A percentile compares a stretch with the other conserved stretches of the same genome.
Conservation (phyloP, 2,113 vertebrate species). For the Platichthys stellatus region DNA sequence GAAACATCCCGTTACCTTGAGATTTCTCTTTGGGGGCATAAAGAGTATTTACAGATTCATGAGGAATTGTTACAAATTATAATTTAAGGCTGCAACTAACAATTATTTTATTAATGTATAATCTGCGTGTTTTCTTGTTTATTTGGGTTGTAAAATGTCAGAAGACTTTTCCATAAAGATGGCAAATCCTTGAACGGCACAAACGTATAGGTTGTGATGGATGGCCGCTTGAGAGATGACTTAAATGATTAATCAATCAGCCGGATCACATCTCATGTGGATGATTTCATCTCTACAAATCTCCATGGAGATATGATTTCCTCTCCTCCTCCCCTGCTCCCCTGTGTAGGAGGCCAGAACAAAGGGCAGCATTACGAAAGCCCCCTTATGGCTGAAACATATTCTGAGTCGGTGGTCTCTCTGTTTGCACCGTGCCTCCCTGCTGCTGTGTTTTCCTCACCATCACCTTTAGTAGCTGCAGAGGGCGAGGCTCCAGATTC, state of each 20-base stretch:
- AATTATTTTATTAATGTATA: neutral
- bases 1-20: too few species aligned
- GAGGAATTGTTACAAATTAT: neutral
- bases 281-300: constrained; percentile 7
- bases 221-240: too few species aligned
- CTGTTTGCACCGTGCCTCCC: neutral
- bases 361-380: constrained; percentile 37
- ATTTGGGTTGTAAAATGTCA: neutral
- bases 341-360: constrained; percentile 27
- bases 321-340: constrained; percentile 3
- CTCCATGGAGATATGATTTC: constrained; percentile 17
- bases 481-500: constrained; percentile 28
- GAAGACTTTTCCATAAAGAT: neutral
- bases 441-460: constrained; percentile 26
- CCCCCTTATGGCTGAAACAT: constrained; percentile 37
- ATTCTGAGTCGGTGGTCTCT: constrained; percentile 42
- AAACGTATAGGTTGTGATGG: neutral
- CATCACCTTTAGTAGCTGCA: constrained; percentile 16
- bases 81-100: neutral
- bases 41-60: too few species aligned
- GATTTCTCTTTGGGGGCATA: too few species aligned
- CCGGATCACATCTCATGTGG: neutral
- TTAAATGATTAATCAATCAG: neutral
- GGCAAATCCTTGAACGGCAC: neutral
- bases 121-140: neutral